Evolutionary conservation across 2,113 vertebrate genomes (phyloP).

Genomic region (Cyanistes caeruleus): DNA sequence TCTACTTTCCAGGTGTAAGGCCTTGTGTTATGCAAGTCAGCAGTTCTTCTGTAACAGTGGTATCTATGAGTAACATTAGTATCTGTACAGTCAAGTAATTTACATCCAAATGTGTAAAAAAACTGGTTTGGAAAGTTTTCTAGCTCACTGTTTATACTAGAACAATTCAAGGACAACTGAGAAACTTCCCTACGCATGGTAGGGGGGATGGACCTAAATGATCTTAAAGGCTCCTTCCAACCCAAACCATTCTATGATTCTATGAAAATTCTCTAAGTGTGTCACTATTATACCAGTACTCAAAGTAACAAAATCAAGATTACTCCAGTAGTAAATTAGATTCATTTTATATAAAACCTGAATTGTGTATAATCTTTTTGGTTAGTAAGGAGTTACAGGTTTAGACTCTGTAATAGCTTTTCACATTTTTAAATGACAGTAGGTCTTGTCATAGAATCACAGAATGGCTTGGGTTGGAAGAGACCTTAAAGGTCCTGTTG

Average conservation of each 20-base stretch:
- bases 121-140: not conserved
- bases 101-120: not conserved
- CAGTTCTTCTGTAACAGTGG: not conserved
- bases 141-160: not conserved
- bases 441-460: not conserved
- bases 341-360: not conserved
- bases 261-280: not conserved
- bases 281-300: not conserved
- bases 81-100: not conserved
- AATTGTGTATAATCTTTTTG: not conserved
- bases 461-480: not conserved
- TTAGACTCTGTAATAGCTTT: not conserved
- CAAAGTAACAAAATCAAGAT: not conserved
- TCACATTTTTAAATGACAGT: not conserved
- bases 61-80: not conserved
- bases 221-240: not conserved
- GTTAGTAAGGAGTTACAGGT: not conserved
- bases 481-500: not conserved
- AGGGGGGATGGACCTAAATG: not conserved
- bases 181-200: not conserved
- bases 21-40: not conserved
- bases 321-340: not conserved
- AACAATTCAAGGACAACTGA: not conserved
- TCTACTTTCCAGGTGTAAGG: not conserved
- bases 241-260: not conserved